These are phyloP conservation scores for Perdita meconis DNA, from an alignment of 2,888 invertebrate species.

Conservation along the genomic window DNA sequence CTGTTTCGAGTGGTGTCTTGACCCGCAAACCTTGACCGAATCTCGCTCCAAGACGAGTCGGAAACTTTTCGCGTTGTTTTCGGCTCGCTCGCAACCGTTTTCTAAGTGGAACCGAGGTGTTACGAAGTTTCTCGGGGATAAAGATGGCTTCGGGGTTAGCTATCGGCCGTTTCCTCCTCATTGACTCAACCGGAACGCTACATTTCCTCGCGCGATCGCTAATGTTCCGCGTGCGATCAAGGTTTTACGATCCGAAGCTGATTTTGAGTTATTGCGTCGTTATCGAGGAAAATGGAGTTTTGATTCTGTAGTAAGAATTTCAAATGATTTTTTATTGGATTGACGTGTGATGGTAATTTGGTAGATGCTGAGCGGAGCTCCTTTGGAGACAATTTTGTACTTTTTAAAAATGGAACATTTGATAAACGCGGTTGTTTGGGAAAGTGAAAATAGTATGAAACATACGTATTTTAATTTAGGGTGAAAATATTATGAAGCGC, in stretches of 20 bases:
- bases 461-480: too few species aligned
- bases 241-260: not conserved
- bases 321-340: not conserved
- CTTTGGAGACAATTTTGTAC: too few species aligned
- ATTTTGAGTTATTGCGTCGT: not conserved
- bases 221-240: not conserved
- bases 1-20: conserved; percentile 20
- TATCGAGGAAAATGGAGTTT: not conserved
- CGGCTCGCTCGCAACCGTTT: not conserved
- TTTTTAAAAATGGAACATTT: too few species aligned
- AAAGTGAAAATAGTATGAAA: too few species aligned
- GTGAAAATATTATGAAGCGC: too few species aligned
- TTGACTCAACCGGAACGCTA: conserved; percentile 20
- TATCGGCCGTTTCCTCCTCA: conserved; percentile 60
- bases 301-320: not conserved
- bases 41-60: not conserved
- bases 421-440: too few species aligned
- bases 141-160: conserved; percentile 27
- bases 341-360: not conserved
- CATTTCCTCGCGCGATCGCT: not conserved
- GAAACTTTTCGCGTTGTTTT: not conserved
- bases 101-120: not conserved
- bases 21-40: conserved; percentile 49
- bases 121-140: conserved; percentile 34
- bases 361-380: too few species aligned